These are phyloP conservation scores for Florisuga fusca DNA, from an alignment of 2,797 vertebrate species.

Conservation along the genomic window DNA sequence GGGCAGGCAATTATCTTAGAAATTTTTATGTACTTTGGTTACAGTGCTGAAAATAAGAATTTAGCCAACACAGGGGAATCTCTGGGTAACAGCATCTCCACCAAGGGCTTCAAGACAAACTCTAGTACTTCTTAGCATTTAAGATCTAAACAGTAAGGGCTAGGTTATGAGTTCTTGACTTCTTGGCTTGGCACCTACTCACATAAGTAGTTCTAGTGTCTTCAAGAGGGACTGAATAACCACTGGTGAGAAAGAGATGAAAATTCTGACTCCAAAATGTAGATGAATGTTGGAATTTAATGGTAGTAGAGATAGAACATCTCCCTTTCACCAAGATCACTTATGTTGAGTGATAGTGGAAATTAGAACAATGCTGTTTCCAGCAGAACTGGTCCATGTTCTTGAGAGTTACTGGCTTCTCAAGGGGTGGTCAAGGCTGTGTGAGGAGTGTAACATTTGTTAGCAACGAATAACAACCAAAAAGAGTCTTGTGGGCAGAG, in stretches of 20 bases:
- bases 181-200: background rate
- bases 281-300: background rate
- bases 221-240: background rate
- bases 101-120: background rate
- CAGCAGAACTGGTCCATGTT: background rate
- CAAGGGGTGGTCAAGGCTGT: background rate
- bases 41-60: background rate
- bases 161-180: background rate
- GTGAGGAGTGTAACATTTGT: background rate
- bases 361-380: background rate
- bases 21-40: background rate
- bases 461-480: background rate
- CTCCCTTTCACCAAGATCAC: background rate
- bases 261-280: background rate
- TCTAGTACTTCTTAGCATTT: background rate
- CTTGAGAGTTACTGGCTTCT: background rate
- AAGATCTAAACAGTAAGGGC: background rate
- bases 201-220: background rate
- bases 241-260: background rate
- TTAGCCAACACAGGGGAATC: background rate
- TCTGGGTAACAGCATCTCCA: background rate
- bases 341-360: background rate
- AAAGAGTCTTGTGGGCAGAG: background rate
- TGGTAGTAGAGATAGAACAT: background rate
- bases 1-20: constrained; percentile 50